Percentiles rank a stretch among this genome's conserved stretches.
These are phyloP conservation scores for Pseudopipra pipra DNA, from an alignment of 2,113 vertebrate species.

Conservation along the genomic window DNA sequence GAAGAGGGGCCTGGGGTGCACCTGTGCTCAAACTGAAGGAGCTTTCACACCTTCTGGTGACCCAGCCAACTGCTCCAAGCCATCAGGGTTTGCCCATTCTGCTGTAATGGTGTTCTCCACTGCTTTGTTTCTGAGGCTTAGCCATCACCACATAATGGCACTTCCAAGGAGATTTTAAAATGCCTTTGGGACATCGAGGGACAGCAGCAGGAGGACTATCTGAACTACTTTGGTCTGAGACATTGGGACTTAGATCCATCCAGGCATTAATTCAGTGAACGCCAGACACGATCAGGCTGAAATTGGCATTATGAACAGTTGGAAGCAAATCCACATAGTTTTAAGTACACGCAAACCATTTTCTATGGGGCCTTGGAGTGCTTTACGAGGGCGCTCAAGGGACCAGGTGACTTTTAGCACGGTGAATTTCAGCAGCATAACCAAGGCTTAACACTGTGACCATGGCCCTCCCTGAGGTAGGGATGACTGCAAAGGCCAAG, in stretches of 20 bases:
- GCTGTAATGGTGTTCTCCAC: background rate
- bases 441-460: background rate
- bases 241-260: conserved; percentile 8
- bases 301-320: background rate
- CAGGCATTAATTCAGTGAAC: conserved; percentile 29
- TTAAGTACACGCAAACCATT: conserved; percentile 16
- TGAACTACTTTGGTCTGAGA: background rate
- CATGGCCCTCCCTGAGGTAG: background rate
- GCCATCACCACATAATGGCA: background rate
- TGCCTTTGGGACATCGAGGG: background rate
- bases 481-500: background rate
- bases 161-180: background rate
- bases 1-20: background rate
- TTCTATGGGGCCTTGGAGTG: conserved; percentile 6
- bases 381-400: background rate
- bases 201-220: background rate
- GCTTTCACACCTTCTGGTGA: background rate
- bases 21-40: background rate
- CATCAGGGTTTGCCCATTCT: background rate
- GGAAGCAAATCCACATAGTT: conserved; percentile 50
- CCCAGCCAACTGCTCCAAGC: background rate
- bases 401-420: conserved; percentile 28
- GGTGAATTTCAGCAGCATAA: background rate
- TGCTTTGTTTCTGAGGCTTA: background rate
- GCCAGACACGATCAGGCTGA: conserved; percentile 21